Base-by-base conservation (phyloP, 53 echinoderm and acorn worm genomes). In the Stichopus horrens region DNA sequence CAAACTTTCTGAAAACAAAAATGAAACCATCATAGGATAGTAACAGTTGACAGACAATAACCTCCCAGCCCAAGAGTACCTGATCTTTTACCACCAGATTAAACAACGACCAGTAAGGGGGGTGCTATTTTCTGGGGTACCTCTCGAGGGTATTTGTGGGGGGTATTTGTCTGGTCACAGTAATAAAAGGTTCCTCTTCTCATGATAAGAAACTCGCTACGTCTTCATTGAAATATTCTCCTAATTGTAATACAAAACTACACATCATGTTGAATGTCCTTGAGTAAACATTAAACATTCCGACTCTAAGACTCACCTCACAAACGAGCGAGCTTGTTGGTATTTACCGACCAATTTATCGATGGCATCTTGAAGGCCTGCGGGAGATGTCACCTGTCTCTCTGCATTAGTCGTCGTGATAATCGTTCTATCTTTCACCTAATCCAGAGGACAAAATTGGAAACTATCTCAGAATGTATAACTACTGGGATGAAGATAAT, bases 361-460 rank as follows among this genome's bases (percentile, higher is more conserved):
- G 74, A 97, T 97, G 54, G 91, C 93, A 11, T 60, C 75, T 65
- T 97, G 97, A 20, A 97, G 90, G 52, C 97, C 97, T 56, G 88
- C 80, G 6, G 97, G 97, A 16, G 94, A 56, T 90, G 97, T 97
- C 52, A 92, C 91, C 80, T 91, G 83, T 57, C 97, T 92, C 76
- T 97, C 97, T 7, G 97, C 94, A 91, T 97, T 94, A 54, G 97
- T 95, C 5, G 97, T 97, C 73, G 94, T 86, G 57, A 97, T 91
- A 8, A 90, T 94, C 57, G 93, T 92, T 51, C 97, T 81, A 78
- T 97, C 97, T 60, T 93, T 93, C 23, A 97, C 97, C 97, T 97
- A 63, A 73, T 53, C 73, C 56, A 67, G 68, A n/a, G n/a, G 68
- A 67, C 68, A 67, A n/a, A 67, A n/a, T 14, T 14, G 68, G 68